Evolutionary conservation across 2,888 invertebrate species (phyloP).

Genomic region (Drosophila demipolita): DNA sequence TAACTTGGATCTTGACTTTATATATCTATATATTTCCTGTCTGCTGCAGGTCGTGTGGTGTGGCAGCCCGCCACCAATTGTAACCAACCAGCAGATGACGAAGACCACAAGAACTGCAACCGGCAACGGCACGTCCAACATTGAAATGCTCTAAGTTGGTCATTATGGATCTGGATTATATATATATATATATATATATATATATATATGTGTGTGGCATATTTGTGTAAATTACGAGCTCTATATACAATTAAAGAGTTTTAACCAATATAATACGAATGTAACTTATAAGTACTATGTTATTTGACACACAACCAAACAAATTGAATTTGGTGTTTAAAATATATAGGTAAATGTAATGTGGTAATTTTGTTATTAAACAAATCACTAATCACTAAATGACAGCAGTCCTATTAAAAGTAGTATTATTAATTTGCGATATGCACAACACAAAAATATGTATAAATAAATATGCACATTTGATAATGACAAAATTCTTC

Average conservation of each 20-base stretch:
- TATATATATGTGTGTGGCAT: slow-evolving; percentile 1
- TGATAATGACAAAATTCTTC: neutral
- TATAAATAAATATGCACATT: neutral
- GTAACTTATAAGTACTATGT: slow-evolving; percentile 7
- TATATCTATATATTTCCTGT: too few relatives aligned
- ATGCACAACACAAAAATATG: neutral
- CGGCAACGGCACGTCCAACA: slow-evolving; percentile 87
- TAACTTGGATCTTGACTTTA: too few relatives aligned
- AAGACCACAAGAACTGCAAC: slow-evolving; percentile 88
- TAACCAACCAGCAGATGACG: slow-evolving; percentile 86
- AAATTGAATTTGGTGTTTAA: neutral
- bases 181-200: neutral
- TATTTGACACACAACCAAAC: neutral
- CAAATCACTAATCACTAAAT: too few relatives aligned
- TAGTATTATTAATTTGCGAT: neutral
- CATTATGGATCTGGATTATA: slow-evolving; percentile 13
- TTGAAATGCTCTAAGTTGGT: slow-evolving; percentile 84
- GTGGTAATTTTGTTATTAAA: neutral
- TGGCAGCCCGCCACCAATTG: slow-evolving; percentile 83
- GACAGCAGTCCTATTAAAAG: neutral
- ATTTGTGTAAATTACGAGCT: slow-evolving; percentile 27
- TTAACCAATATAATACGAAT: slow-evolving; percentile 41
- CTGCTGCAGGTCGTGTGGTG: slow-evolving; percentile 84
- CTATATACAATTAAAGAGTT: slow-evolving; percentile 25
- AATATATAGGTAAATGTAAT: neutral